A percentile compares a stretch with the other conserved stretches of the same genome.
phyloP scores from a whole-genome alignment of 2,113 vertebrate genomes.

The Cyanoderma ruficeps region DNA sequence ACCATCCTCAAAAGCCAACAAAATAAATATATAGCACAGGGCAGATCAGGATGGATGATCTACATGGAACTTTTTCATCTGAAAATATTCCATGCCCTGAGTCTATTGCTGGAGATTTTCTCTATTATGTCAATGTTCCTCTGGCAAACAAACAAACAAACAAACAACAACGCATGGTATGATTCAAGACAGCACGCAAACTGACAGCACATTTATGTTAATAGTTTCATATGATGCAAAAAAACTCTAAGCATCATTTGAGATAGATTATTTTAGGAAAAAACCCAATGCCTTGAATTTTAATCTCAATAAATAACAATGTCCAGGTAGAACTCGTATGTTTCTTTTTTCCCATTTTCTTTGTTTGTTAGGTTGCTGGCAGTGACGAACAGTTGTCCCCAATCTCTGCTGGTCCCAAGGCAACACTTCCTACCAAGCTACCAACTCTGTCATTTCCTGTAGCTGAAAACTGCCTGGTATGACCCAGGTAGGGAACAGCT shows the following conservation, averaged over 20 bases:
- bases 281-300: not conserved
- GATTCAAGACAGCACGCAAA: not conserved
- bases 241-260: not conserved
- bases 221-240: not conserved
- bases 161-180: not conserved
- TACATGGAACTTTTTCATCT: not conserved
- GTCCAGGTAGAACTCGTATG: not conserved
- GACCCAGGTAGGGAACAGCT: not conserved
- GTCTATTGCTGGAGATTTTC: not conserved
- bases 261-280: not conserved
- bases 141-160: not conserved
- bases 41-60: not conserved
- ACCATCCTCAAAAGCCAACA: not conserved
- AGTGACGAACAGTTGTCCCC: not conserved
- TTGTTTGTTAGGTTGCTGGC: not conserved
- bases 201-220: not conserved
- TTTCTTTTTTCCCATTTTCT: not conserved
- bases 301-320: not conserved
- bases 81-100: slow-evolving; percentile 10
- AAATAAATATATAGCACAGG: not conserved
- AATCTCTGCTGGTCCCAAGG: not conserved
- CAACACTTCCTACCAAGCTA: not conserved
- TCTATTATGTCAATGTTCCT: not conserved
- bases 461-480: not conserved
- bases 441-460: not conserved